Base-by-base conservation (phyloP, 2,797 vertebrate genomes). In the Anguilla marmorata region DNA sequence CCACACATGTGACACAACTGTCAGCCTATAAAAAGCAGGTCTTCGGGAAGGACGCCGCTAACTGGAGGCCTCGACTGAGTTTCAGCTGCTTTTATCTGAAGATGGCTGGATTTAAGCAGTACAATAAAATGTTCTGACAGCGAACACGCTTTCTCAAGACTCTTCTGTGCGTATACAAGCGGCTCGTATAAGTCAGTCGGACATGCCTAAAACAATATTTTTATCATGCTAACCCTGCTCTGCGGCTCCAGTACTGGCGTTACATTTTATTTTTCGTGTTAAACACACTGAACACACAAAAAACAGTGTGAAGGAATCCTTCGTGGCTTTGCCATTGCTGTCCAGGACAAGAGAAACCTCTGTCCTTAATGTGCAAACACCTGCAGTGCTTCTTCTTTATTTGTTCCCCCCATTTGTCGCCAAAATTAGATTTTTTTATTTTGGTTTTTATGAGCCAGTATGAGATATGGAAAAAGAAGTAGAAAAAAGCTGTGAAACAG, bases 371-470 rank as follows among this genome's bases (percentile, higher is more conserved):
- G 1, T 21, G 76, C 76, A 19, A 41, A 41, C 74, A 79, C 9
- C 30, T 48, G 76, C 76, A 80, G 16, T 19, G 3, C 21, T 48
- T 33, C 41, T n/a, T 52, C 3, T 56, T 8, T 54, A 27, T 27
- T 16, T 79, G 3, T 37, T 85, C 56, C 84, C 33, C 27, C 27
- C 3, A 58, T 45, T 41, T 60, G 54, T 54, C 54, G 27, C 48
- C 11, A 79, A 37, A 85, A 27, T 54, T 63, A 69, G 85, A 89
- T 85, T 63, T 87, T 88, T 48, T 16, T 11, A 82, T 48, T 74
- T 86, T 56, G 76, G 76, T 89, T 41, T 58, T 86, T 69, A 89
- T 83, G 89, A 89, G 90, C 90, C 90, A 92, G 90, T 89, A 91
- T 50, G 14, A 88, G 48, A 86, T 79, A 87, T 30, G 4, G 50